Base-by-base conservation (phyloP, 2,888 invertebrate genomes). In the Standfussiana lucernea region DNA sequence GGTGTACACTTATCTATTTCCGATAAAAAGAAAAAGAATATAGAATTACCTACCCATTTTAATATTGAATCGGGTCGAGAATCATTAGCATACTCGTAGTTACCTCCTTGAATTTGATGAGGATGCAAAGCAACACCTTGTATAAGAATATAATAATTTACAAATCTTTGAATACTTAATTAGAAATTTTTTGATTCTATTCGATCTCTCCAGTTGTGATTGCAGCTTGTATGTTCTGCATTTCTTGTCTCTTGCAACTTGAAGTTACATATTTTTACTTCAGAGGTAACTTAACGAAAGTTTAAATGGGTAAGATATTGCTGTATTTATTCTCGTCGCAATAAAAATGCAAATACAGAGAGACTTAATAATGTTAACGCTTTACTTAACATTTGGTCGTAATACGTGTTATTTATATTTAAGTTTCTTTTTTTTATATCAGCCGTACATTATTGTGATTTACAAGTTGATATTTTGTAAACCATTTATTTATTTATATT, bases 281-380 rank as follows among this genome's bases (percentile, higher is more conserved):
- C 18, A 61, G 59, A 77, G n/a, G 28, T 50, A 67, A 75, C 67
- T 82, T 82, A 21, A 40, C 66, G 70, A 35, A 82, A 70, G 70
- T 83, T 77, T 65, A 59, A 66, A 70, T 56, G 37, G 21, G 45
- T 70, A 77, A 70, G 77, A 70, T 62, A 77, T 70, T 69, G 15
- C 53, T 2, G 77, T 77, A 32, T n/a, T 65, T 77, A 77, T 53
- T 59, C 61, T 53, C 13, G 24, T 53, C 18, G 80, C 61, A 77
- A 80, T 80, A 70, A 77, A 82, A 80, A 70, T 82, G 69, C 53
- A 70, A 80, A 77, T 79, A 11, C 45, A n/a, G 1, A 21, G 11
- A 2, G 35, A 47, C 5, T 79, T 75, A 56, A 45, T 47, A 13
- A 62, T 40, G 35, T 75, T 50, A 76, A 40, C 24, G 24, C 2